Conservation (phyloP, 2,888 invertebrate genomes). For the Platycnemis pennipes region DNA sequence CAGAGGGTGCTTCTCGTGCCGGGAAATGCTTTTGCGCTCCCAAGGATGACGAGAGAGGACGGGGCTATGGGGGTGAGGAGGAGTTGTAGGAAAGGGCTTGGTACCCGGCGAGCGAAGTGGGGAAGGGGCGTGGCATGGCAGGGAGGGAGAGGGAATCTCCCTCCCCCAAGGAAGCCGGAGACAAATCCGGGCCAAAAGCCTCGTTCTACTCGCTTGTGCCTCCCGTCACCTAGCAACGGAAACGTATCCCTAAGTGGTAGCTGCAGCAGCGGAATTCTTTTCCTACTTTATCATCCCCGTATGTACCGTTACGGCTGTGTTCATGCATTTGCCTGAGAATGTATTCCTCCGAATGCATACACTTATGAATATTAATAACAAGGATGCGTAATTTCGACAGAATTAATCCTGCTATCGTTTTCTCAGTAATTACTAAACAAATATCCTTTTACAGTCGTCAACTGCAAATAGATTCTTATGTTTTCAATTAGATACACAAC, state of each 20-base stretch:
- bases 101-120: neutral
- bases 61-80: neutral
- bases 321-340: too few relatives aligned
- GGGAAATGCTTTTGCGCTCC: conserved; percentile 1
- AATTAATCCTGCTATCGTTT: too few relatives aligned
- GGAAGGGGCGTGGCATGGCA: neutral
- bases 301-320: too few relatives aligned
- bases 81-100: neutral
- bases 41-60: neutral
- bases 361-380: too few relatives aligned
- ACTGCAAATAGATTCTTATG: too few relatives aligned
- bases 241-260: neutral
- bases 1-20: neutral
- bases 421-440: too few relatives aligned
- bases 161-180: neutral
- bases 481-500: too few relatives aligned
- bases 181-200: conserved; percentile 22
- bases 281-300: neutral
- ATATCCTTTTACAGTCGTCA: too few relatives aligned
- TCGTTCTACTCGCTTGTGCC: neutral
- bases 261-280: neutral
- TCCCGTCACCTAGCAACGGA: neutral
- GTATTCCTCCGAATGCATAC: too few relatives aligned
- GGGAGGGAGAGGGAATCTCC: neutral
- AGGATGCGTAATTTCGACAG: too few relatives aligned